Percentiles rank a stretch among this genome's conserved stretches.
These are phyloP conservation scores for Sarcoramphus papa DNA, from an alignment of 2,797 vertebrate genomes.

Conservation along the genomic window DNA sequence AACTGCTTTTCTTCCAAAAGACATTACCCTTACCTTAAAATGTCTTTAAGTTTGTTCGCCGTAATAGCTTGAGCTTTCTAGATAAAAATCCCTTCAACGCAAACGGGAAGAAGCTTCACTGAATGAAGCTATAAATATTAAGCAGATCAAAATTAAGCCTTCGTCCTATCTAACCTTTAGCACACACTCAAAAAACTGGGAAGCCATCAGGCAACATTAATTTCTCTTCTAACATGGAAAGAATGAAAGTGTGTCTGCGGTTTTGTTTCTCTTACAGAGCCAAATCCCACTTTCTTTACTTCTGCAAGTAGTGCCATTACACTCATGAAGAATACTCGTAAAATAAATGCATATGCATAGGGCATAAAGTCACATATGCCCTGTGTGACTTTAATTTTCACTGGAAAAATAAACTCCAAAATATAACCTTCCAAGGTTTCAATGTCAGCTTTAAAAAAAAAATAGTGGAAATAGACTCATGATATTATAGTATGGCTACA, in stretches of 20 bases:
- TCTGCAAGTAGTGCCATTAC: neutral
- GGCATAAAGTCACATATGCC: neutral
- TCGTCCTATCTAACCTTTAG: conserved; percentile 34
- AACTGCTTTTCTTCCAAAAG: neutral
- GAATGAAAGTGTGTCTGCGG: neutral
- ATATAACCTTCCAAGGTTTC: neutral
- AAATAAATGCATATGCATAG: neutral
- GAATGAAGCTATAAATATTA: conserved; percentile 51
- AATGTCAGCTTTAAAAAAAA: neutral
- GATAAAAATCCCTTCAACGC: neutral
- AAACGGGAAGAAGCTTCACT: neutral
- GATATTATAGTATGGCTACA: neutral
- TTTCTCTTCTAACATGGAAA: neutral
- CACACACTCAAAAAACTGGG: neutral
- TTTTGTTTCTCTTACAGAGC: neutral
- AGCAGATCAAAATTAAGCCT: conserved; percentile 38
- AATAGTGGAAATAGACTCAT: neutral
- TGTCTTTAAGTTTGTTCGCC: neutral
- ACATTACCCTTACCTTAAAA: neutral
- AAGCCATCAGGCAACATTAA: neutral
- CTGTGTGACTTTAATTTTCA: neutral
- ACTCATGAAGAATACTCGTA: neutral
- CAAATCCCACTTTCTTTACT: neutral
- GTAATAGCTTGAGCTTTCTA: neutral
- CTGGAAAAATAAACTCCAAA: neutral